Base-by-base conservation (phyloP, 2,888 invertebrate genomes). In the Metacarcinus magister region DNA sequence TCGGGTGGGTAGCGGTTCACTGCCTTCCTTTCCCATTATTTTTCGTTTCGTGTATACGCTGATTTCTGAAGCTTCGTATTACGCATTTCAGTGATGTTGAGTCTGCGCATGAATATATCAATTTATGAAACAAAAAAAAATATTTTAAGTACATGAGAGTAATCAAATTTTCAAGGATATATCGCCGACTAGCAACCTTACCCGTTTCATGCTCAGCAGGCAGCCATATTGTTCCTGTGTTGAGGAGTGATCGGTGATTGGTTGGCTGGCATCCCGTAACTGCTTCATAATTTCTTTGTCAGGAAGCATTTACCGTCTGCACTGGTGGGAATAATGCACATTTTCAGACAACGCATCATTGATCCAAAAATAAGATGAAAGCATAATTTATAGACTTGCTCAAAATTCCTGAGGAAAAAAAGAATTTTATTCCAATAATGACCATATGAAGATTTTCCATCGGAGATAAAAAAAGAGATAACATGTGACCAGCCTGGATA, bases 191-290 rank as follows among this genome's bases (percentile, higher is more conserved):
- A 39, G 43, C 93, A 7, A 39, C 39, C 39, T 39, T 39, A 39
- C 44, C 46, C 46, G 46, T 46, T 46, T 28, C 39, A 82, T 39
- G 82, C 93, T 39, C 54, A 87, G 92, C 94, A 54, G 95, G 92
- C 93, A 93, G 93, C 95, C 95, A 95, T 95, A 95, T 95, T 95
- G 95, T 95, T 87, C 92, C 87, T 87, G 82, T 92, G 95, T 48
- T 39, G 82, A 93, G 92, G 92, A 44, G 87, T 87, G 95, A 92
- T 54, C 95, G 93, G 92, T 95, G 95, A 95, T 93, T 95, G 95
- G 93, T 82, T 43, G 93, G 23, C 93, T 43, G 87, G 60, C 92
- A 93, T 39, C 89, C 95, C 92, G 95, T 95, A 95, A 95, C 95
- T 92, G 92, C 95, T 95, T 95, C 92, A 95, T 93, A 93, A 93